These are phyloP conservation scores for Megalurothrips usitatus DNA, from an alignment of 2,888 invertebrate genomes.

Conservation along the genomic window DNA sequence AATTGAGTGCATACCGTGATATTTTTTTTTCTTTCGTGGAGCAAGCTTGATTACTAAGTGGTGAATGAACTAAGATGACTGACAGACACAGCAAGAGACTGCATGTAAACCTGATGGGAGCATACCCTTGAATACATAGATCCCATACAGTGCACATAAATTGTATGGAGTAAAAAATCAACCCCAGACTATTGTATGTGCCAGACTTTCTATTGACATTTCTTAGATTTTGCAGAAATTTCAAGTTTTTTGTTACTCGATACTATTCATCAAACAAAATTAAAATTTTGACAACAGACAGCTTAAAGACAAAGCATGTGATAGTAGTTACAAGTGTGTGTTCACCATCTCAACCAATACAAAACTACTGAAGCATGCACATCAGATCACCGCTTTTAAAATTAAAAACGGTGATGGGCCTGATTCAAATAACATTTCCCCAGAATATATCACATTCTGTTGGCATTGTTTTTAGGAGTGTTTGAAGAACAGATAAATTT, in stretches of 20 bases:
- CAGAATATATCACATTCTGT: neutral
- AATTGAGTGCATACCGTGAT: no score
- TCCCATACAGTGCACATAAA: no score
- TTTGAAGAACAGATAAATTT: neutral
- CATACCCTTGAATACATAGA: no score
- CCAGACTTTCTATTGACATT: no score
- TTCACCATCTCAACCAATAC: slow-evolving; percentile 22
- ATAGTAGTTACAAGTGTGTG: slow-evolving; percentile 25
- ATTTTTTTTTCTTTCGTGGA: neutral
- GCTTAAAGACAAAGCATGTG: slow-evolving; percentile 2
- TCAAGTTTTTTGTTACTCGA: neutral
- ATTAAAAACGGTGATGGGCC: neutral
- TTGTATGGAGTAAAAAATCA: no score
- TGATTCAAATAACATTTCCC: neutral
- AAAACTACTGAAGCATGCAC: slow-evolving; percentile 16
- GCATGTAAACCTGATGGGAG: neutral
- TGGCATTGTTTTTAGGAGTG: neutral
- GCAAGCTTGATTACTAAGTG: neutral
- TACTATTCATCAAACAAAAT: neutral
- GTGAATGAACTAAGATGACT: neutral
- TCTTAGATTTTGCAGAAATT: neutral
- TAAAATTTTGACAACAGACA: neutral
- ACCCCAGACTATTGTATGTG: no score
- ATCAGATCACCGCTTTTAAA: neutral
- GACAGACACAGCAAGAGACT: slow-evolving; percentile 13